phyloP scores from a whole-genome alignment of 1,140 invertebrate species.

The Papilio machaon region DNA sequence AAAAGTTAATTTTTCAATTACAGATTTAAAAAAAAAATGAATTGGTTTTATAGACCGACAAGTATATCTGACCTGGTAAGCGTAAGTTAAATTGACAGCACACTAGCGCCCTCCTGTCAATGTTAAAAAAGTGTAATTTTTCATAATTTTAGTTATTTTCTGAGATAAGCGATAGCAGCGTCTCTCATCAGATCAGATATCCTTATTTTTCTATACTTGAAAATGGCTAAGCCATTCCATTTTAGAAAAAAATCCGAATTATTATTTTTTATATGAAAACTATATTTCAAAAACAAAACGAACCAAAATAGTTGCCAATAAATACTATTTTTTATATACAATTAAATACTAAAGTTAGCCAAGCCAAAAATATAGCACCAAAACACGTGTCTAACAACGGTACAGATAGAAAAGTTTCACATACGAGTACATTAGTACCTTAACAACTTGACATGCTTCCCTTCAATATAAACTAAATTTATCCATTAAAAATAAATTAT shows the following conservation, averaged over 20 bases:
- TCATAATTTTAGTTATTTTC: no score
- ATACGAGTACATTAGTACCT: constrained; percentile 44
- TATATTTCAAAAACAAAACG: constrained; percentile 54
- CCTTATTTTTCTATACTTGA: constrained; percentile 26
- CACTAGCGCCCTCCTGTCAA: no score
- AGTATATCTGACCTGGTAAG: neutral
- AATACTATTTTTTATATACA: constrained; percentile 72
- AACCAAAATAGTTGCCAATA: constrained; percentile 73
- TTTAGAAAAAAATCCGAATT: constrained; percentile 42
- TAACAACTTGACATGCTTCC: constrained; percentile 56
- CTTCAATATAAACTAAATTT: constrained; percentile 59
- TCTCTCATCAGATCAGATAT: neutral
- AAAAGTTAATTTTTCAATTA: constrained; percentile 35
- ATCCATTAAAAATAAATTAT: constrained; percentile 77
- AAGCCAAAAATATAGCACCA: constrained; percentile 80
- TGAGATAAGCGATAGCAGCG: no score
- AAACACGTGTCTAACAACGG: constrained; percentile 68
- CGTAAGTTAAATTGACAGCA: no score
- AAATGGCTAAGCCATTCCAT: constrained; percentile 65
- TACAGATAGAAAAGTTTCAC: constrained; percentile 79
- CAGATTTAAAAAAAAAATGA: neutral
- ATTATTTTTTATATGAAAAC: constrained; percentile 37
- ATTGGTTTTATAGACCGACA: neutral
- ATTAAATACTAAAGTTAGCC: constrained; percentile 78
- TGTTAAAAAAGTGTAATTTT: neutral